Base-by-base conservation (phyloP, 1,140 invertebrate species). In the Lasaia peninsularis region DNA sequence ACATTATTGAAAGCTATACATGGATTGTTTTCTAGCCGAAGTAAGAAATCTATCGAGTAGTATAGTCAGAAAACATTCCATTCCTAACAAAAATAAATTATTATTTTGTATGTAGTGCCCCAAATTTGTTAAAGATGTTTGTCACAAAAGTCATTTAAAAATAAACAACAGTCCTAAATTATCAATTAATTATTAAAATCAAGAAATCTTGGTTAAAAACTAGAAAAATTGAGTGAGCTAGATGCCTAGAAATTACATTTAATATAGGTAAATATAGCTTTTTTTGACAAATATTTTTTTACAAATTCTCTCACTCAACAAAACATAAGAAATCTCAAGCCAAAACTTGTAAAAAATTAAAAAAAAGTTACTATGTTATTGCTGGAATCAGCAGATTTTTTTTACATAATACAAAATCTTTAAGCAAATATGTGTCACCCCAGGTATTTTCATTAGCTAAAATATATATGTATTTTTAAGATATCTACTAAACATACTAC, bases 51-150 rank as follows among this genome's bases (percentile, higher is more conserved):
- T 44, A 44, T 48, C 21, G 21, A 48, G 21, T 24, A 34, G 32
- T 56, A 52, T 56, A 67, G 55, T 63, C 57, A 61, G 54, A 71
- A 71, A 77, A 72, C 69, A 80, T 57, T 73, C 69, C 62, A 69
- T 61, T 71, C 56, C 74, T 85, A 85, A 82, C 79, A 85, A 82
- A 85, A 85, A 85, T 85, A 85, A 79, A 83, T 71, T 6, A 28
- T 5, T 28, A 56, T 60, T 52, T 55, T 12, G 14, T 40, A 40
- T 55, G 24, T 18, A 35, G 40, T 37, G 53, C 44, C 28, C n/a
- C 40, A 20, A 53, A 16, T 44, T 44, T 18, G 5, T 10, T n/a
- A 24, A 31, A 40, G 18, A 44, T 55, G 18, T 24, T 31, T 55
- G 28, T 44, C n/a, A n/a, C n/a, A n/a, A n/a, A n/a, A n/a, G n/a